Percentiles rank a stretch among this genome's conserved stretches.
These are phyloP conservation scores for Callospermophilus lateralis DNA, from an alignment of 2,113 vertebrate genomes.

Conservation along the genomic window DNA sequence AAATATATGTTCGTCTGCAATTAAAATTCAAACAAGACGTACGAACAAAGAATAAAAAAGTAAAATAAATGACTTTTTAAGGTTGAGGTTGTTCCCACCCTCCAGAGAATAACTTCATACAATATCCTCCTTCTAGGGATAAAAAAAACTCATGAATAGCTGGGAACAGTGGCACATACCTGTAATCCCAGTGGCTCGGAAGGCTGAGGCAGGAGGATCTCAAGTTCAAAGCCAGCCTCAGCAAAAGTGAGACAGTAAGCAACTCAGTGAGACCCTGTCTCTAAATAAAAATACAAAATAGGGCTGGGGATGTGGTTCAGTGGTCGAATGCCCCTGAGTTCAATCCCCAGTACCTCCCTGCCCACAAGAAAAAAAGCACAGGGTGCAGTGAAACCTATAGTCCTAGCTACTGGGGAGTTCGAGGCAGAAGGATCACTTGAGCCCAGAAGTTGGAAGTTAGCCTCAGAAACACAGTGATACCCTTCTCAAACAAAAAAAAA, in stretches of 20 bases:
- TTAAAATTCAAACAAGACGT: constrained; percentile 1
- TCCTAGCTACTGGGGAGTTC: not conserved
- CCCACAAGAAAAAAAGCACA: not conserved
- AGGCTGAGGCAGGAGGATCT: no score
- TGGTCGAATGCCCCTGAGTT: no score
- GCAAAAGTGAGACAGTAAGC: no score
- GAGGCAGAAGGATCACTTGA: not conserved
- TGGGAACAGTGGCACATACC: no score
- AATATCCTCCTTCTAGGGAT: not conserved
- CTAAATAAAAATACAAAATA: no score
- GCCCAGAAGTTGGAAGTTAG: not conserved
- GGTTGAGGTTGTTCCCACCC: not conserved
- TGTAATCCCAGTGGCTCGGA: no score
- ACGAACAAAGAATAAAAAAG: not conserved
- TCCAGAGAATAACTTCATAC: not conserved
- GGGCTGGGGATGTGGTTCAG: no score
- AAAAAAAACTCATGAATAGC: no score
- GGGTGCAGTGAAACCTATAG: not conserved
- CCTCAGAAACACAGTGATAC: not conserved
- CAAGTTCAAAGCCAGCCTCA: no score
- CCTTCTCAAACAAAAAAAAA: not conserved
- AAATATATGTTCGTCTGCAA: not conserved
- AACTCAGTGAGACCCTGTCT: no score
- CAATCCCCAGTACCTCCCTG: no score
- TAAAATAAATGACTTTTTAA: constrained; percentile 31